Evolutionary conservation across 2,888 invertebrate genomes (phyloP).

Genomic region (Cepaea hortensis): DNA sequence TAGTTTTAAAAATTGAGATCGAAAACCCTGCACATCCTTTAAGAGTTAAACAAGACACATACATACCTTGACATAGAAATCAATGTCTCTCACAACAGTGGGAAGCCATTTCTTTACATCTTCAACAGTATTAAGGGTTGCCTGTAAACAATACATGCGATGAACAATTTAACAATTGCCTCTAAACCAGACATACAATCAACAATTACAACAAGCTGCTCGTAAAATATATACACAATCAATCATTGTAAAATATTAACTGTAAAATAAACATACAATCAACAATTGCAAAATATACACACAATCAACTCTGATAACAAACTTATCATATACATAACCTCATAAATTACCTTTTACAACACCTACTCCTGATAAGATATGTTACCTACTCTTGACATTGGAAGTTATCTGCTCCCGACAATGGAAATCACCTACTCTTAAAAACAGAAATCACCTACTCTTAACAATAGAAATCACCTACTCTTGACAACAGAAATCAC

Average conservation of each 20-base stretch:
- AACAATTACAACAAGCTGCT: neutral
- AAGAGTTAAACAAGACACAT: neutral
- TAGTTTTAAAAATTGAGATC: too few species aligned
- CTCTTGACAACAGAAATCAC: too few species aligned
- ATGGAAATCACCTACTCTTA: too few species aligned
- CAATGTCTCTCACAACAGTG: constrained; percentile 72
- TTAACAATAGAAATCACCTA: too few species aligned
- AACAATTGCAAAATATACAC: neutral
- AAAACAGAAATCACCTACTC: too few species aligned
- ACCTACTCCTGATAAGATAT: too few species aligned
- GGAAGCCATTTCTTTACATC: constrained; percentile 74
- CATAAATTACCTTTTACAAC: too few species aligned
- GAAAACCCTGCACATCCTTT: too few species aligned
- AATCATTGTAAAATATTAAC: neutral
- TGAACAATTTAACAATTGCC: constrained; percentile 53
- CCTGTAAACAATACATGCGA: constrained; percentile 55
- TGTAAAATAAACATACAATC: neutral
- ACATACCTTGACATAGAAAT: constrained; percentile 71
- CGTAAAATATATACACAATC: neutral
- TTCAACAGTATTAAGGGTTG: constrained; percentile 62
- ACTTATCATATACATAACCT: too few species aligned
- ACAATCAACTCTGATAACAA: too few species aligned
- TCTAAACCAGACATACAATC: constrained; percentile 50
- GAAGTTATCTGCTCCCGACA: too few species aligned
- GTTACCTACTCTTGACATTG: too few species aligned